Conservation (phyloP, 64 coral and sea anemone genomes). For the Trachythela sp. region DNA sequence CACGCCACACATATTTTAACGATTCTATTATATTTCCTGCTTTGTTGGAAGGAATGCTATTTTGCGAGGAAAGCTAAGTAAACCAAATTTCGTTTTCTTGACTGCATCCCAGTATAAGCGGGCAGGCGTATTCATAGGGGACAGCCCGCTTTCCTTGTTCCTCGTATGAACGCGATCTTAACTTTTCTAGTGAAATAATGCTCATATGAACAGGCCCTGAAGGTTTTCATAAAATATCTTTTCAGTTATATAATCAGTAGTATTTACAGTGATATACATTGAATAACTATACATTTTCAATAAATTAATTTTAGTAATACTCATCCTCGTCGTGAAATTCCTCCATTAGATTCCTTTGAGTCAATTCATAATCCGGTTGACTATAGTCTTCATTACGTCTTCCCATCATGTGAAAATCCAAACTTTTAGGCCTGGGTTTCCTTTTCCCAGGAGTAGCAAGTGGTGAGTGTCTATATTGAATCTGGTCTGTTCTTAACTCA, state of each 20-base stretch:
- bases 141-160: no score
- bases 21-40: no score
- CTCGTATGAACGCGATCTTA: no score
- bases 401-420: conserved; percentile 14
- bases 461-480: not conserved
- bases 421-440: not conserved
- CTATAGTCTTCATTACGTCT: not conserved
- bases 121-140: no score
- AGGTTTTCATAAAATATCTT: no score
- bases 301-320: conserved; percentile 11
- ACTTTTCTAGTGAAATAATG: no score
- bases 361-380: conserved; percentile 4
- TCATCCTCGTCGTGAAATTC: conserved; percentile 8
- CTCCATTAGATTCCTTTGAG: not conserved
- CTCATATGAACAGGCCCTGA: no score
- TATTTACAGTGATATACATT: not conserved
- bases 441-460: not conserved
- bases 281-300: not conserved
- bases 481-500: not conserved
- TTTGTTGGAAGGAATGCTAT: no score
- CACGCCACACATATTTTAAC: no score
- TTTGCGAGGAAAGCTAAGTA: no score
- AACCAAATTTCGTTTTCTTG: no score
- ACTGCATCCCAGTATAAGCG: no score
- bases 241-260: not conserved